phyloP scores from a whole-genome alignment of 1,140 invertebrate genomes.

The Drosophila tristis region DNA sequence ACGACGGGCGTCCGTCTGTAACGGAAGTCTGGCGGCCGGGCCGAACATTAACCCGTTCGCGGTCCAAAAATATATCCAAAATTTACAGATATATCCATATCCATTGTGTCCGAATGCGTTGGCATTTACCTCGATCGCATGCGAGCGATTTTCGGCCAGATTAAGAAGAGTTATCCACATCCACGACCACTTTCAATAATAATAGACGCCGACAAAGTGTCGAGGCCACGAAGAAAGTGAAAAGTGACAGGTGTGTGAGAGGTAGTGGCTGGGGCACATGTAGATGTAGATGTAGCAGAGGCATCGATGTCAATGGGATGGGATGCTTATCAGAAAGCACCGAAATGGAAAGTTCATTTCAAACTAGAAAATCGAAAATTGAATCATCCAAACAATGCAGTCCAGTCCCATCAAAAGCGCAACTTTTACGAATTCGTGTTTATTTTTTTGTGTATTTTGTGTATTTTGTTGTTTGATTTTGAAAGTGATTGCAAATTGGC shows the following conservation, averaged over 20 bases:
- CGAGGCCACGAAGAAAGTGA: conserved; percentile 65
- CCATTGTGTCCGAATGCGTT: conserved; percentile 31
- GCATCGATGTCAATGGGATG: conserved; percentile 59
- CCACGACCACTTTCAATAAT: conserved; percentile 61
- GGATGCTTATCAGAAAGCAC: conserved; percentile 55
- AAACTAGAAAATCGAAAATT: conserved; percentile 57
- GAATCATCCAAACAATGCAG: conserved; percentile 64
- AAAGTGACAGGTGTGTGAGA: conserved; percentile 49
- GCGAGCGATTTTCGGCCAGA: conserved; percentile 49
- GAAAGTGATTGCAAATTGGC: conserved; percentile 40
- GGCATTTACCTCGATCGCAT: conserved; percentile 18
- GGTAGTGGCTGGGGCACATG: conserved; percentile 5
- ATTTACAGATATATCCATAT: conserved; percentile 3
- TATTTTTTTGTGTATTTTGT: conserved; percentile 38
- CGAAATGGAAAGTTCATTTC: conserved; percentile 72
- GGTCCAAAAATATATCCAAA: too few relatives aligned
- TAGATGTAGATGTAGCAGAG: neutral
- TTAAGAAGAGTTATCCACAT: conserved; percentile 37
- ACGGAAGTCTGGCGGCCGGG: conserved; percentile 45
- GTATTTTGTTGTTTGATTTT: conserved; percentile 30
- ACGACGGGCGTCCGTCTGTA: conserved; percentile 25
- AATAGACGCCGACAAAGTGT: conserved; percentile 44
- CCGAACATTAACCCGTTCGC: conserved; percentile 47
- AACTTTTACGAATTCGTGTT: conserved; percentile 4
- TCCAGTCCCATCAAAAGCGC: conserved; percentile 16